Base-by-base conservation (phyloP, 2,113 vertebrate species). In the Cromileptes altivelis region DNA sequence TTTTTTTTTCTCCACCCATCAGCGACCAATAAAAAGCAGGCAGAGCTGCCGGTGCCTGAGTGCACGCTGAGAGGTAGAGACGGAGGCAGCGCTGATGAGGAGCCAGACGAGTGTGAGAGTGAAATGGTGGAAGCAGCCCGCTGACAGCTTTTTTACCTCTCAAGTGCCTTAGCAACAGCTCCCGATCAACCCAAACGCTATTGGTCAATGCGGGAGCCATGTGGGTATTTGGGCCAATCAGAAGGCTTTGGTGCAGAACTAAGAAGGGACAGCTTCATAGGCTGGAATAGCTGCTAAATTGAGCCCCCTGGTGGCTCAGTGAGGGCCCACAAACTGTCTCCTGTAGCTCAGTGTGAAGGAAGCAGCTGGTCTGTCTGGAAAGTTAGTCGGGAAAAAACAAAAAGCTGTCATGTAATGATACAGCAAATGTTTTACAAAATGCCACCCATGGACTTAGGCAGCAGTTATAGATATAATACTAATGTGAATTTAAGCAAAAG, bases 121-220 rank as follows among this genome's bases (percentile, higher is more conserved):
- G 85, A 91, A 86, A 92, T 77, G 88, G 85, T 82, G 80, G 86
- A 86, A 55, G 69, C 53, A 80, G 47, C 83, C 81, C 81, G 84
- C 68, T 86, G 70, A 78, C 70, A 88, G 85, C 50, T 72, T 79
- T 70, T 18, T n/a, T 60, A 55, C 77, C 81, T 82, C 80, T 85
- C 27, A 90, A 89, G 84, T 92, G 87, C 93, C 95, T 90, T 96
- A 96, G 95, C 94, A 96, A 96, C 95, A 95, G 92, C 87, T 68
- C 75, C 74, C 21, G 71, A 79, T 84, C 87, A 85, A 81, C 77
- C 42, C 61, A 58, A 79, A 87, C 40, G 53, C 86, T 53, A 95
- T 95, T 96, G 95, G 95, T 83, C 83, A 85, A 78, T 60, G 78
- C 83, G 52, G 71, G 56, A 40, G 56, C 72, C 93, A 87, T 92